Evolutionary conservation across 1,140 invertebrate genomes (phyloP), one percentile per base, ranked within the genome.

Genomic region (Neelides sp.): DNA sequence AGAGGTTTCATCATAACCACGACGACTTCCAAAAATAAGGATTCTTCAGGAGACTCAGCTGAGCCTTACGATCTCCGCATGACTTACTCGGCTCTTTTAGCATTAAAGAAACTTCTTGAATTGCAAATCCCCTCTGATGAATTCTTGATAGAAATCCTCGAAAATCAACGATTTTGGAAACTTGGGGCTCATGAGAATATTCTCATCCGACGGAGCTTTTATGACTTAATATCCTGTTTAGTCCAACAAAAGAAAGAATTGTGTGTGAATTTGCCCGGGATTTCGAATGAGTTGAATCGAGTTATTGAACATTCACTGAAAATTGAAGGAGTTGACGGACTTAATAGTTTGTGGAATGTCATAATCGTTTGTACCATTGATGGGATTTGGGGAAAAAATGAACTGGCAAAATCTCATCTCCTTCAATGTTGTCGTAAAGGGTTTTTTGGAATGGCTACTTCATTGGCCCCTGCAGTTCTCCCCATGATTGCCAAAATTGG

Each of bases 401-500:
- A 52, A 7, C 27, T 56, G 12, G 39, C 50, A 4, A 52, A 52
- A 28, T 26, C 23, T 4, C 55, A 57, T 17, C 27, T 57, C 2
- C 12, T 57, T 22, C 48, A 47, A 3, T 52, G 46, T 4, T 52
- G 50, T 34, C 48, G 50, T 34, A 52, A 57, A 32, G 50, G 48
- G 36, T 52, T 57, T 42, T 40, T 52, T 44, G 50, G 55, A 3
- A 57, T 48, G 17, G 55, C 50, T 15, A 28, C 39, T 2, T 36
- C 35, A n/a, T 35, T 57, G 4, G 55, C 50, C 8, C 50, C 47
- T 0, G 42, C 44, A 15, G 46, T 57, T 13, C 41, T 57, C n/a
- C 55, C 55, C 12, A 26, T 57, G 13, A 35, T 57, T 13, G 55
- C 55, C 4, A 52, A 50, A 43, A 48, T 54, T 35, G 44, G 45